A percentile compares a stretch with the other conserved stretches of the same genome.
Conservation (phyloP, 2,797 vertebrate genomes). For the Gallinago solitaria region DNA sequence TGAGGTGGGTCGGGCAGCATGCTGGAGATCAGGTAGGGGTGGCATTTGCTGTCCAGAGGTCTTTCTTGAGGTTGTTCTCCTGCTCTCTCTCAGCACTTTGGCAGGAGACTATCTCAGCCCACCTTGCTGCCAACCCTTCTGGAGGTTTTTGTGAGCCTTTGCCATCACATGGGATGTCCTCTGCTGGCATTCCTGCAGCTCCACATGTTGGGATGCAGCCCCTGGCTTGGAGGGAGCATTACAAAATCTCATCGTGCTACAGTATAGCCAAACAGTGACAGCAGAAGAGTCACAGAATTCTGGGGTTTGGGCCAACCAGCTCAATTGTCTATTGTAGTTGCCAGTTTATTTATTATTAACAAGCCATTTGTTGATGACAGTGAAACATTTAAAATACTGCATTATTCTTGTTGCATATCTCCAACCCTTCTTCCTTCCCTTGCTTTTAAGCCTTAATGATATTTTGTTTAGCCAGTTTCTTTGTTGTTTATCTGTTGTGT, state of each 20-base stretch:
- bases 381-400: neutral
- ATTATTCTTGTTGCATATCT: neutral
- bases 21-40: neutral
- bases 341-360: neutral
- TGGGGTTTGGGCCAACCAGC: neutral
- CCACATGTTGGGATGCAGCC: accelerated
- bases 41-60: neutral
- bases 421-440: neutral
- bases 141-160: neutral
- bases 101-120: neutral
- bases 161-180: accelerated
- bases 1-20: neutral
- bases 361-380: neutral
- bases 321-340: neutral
- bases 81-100: neutral
- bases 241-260: neutral
- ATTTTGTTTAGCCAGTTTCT: neutral
- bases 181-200: neutral
- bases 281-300: neutral
- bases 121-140: accelerated
- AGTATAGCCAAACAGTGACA: neutral
- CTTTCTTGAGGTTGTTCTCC: neutral
- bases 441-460: neutral
- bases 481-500: neutral
- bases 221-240: neutral